A percentile compares a stretch with the other conserved stretches of the same genome.
Conservation (phyloP, 2,113 vertebrate species). For the Uria lomvia region DNA sequence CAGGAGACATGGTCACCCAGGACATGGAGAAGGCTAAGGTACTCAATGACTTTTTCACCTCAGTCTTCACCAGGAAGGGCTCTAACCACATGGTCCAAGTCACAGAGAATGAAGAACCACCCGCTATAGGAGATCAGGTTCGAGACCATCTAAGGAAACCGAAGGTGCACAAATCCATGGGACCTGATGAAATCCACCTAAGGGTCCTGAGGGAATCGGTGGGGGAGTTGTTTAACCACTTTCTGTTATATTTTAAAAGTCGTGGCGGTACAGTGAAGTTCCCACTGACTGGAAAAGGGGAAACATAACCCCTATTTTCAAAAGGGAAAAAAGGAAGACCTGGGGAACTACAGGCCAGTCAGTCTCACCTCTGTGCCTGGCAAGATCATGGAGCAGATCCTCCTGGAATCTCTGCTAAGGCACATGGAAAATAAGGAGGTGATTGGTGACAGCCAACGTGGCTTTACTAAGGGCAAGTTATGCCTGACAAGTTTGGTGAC, state of each 20-base stretch:
- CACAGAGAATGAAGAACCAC: background rate
- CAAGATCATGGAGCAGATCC: background rate
- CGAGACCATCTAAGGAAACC: background rate
- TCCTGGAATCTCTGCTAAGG: background rate
- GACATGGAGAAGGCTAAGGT: too few species aligned
- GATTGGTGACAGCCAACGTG: too few species aligned
- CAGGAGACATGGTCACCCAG: too few species aligned
- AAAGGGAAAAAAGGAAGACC: background rate
- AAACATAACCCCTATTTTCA: background rate
- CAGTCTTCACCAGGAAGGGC: too few species aligned
- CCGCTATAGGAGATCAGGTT: background rate
- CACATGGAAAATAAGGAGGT: too few species aligned
- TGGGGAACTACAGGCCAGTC: background rate
- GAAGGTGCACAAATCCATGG: background rate
- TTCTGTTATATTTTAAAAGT: background rate
- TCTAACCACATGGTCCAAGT: too few species aligned
- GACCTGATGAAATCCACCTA: background rate
- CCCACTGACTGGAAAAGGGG: background rate
- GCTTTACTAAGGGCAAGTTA: too few species aligned
- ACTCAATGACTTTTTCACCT: too few species aligned
- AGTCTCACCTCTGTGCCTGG: background rate
- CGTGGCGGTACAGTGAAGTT: background rate
- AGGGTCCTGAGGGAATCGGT: background rate
- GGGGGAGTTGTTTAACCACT: background rate
- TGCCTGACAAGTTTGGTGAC: too few species aligned